These are phyloP conservation scores for Conger conger DNA, from an alignment of 2,113 vertebrate species.

Conservation along the genomic window DNA sequence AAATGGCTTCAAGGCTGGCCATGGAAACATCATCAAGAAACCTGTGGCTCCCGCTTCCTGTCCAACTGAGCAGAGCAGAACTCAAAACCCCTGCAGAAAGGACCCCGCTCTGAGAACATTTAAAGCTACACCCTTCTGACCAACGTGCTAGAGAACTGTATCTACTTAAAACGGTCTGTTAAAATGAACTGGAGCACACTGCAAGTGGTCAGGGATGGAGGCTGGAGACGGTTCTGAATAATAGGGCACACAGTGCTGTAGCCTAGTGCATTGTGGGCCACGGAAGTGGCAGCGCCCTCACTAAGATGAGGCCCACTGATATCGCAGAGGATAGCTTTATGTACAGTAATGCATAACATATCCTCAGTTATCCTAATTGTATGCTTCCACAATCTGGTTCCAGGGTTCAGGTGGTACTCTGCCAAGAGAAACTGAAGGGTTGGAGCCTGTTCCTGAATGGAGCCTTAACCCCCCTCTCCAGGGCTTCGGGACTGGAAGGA, in stretches of 20 bases:
- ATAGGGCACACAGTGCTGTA: conserved; percentile 10
- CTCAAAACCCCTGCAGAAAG: background rate
- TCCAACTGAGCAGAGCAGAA: background rate
- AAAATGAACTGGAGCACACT: background rate
- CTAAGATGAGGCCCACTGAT: conserved; percentile 32
- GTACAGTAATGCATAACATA: conserved; percentile 56
- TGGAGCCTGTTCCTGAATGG: conserved; percentile 43
- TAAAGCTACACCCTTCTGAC: background rate
- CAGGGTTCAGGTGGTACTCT: conserved; percentile 31
- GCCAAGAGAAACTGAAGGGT: conserved; percentile 61
- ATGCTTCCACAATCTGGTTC: conserved; percentile 54
- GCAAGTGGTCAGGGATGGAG: background rate
- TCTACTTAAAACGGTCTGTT: background rate
- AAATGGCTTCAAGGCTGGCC: background rate
- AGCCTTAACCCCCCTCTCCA: background rate
- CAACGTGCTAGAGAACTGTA: background rate
- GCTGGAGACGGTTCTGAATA: background rate
- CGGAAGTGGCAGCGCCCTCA: conserved; percentile 23
- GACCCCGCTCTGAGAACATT: background rate
- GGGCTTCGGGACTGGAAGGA: background rate
- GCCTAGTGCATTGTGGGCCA: conserved; percentile 37
- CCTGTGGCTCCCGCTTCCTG: background rate
- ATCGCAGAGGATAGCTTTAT: conserved; percentile 45
- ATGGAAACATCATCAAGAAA: conserved; percentile 9
- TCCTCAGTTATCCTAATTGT: conserved; percentile 56